phyloP scores from a whole-genome alignment of 2,113 vertebrate species.

The Myanophis thanlyinensis region DNA sequence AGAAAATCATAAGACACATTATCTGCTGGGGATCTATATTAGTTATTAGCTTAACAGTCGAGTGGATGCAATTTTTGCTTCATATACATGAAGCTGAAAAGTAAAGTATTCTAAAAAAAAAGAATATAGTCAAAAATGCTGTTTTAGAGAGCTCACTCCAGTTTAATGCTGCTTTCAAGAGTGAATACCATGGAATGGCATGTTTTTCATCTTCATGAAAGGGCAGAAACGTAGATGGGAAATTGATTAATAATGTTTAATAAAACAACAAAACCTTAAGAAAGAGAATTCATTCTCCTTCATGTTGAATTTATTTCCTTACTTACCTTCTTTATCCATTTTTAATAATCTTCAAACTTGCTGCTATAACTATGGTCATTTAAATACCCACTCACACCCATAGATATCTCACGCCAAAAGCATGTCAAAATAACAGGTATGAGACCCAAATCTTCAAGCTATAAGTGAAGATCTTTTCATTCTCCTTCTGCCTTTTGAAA shows the following conservation, averaged over 20 bases:
- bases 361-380: background rate
- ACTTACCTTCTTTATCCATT: background rate
- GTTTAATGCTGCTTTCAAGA: conserved; percentile 11
- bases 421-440: background rate
- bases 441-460: background rate
- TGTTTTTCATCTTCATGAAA: conserved; percentile 21
- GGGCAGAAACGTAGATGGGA: conserved; percentile 23
- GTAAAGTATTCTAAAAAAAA: conserved; percentile 18
- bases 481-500: background rate
- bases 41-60: conserved; percentile 40
- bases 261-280: conserved; percentile 4
- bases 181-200: background rate
- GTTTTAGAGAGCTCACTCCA: conserved; percentile 15
- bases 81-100: conserved; percentile 28
- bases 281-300: background rate
- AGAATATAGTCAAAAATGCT: conserved; percentile 10
- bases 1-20: conserved; percentile 21
- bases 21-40: conserved; percentile 16
- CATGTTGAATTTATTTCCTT: background rate
- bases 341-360: background rate
- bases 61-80: conserved; percentile 31
- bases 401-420: background rate
- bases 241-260: conserved; percentile 30
- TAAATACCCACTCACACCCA: background rate
- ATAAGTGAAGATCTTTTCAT: background rate